Percentiles rank a stretch among this genome's conserved stretches.
These are phyloP conservation scores for Trochalopteron elliotii DNA, from an alignment of 2,113 vertebrate species.

Conservation along the genomic window DNA sequence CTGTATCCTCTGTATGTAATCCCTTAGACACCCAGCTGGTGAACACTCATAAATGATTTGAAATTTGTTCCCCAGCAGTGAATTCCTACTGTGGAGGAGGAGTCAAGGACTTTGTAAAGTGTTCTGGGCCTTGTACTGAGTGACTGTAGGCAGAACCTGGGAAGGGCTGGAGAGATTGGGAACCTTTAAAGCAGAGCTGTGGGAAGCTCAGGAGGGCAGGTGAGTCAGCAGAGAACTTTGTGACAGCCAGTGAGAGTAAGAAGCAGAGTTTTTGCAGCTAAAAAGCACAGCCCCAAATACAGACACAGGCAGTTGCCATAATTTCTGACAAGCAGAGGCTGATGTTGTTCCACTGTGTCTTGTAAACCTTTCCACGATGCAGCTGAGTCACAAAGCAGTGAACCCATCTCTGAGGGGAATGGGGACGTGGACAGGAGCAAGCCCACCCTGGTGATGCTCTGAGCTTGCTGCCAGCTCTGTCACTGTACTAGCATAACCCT, in stretches of 20 bases:
- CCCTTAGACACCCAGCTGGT: not conserved
- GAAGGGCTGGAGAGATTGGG: not conserved
- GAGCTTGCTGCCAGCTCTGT: not conserved
- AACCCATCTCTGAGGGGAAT: not conserved
- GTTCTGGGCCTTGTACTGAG: not conserved
- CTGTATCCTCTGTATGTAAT: too few species aligned
- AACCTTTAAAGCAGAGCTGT: not conserved
- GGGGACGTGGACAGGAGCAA: not conserved
- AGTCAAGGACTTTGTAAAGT: not conserved
- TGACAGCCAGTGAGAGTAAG: not conserved
- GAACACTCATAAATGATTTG: not conserved
- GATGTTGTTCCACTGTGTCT: rapidly evolving
- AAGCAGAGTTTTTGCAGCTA: not conserved
- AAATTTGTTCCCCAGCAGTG: not conserved
- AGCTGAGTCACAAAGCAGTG: not conserved
- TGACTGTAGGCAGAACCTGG: not conserved
- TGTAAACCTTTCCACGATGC: not conserved
- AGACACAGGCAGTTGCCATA: not conserved
- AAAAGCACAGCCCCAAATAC: not conserved
- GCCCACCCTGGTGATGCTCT: not conserved
- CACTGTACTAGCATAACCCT: rapidly evolving
- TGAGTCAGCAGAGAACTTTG: not conserved
- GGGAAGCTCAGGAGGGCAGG: not conserved
- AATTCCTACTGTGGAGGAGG: not conserved
- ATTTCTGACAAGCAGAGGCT: not conserved